Evolutionary conservation across 2,113 vertebrate genomes (phyloP).

Genomic region (Meriones unguiculatus): DNA sequence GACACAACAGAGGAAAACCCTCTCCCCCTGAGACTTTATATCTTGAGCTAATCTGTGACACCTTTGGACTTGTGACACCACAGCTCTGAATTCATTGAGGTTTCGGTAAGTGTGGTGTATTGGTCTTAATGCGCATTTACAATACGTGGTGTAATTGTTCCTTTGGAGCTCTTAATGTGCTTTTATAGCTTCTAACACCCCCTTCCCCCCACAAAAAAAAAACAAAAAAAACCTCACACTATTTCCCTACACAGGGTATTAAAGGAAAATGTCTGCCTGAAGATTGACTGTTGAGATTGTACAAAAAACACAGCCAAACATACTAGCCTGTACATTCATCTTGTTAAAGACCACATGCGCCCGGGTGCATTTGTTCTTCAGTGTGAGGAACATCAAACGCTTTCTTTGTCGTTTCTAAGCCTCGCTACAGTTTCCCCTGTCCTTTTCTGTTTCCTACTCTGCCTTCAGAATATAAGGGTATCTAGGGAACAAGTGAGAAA

Average conservation of each 20-base stretch:
- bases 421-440: background rate
- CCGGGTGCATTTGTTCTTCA: constrained; percentile 72
- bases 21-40: background rate
- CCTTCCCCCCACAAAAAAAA: constrained; percentile 35
- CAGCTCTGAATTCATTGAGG: constrained; percentile 69
- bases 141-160: constrained; percentile 81
- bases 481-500: constrained; percentile 52
- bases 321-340: constrained; percentile 49
- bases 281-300: constrained; percentile 74
- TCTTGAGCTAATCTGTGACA: background rate
- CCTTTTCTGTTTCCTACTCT: constrained; percentile 53
- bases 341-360: constrained; percentile 64
- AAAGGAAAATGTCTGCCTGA: constrained; percentile 76
- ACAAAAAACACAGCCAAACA: constrained; percentile 68
- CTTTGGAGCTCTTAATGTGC: constrained; percentile 83
- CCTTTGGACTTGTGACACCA: constrained; percentile 66
- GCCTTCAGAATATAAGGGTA: background rate
- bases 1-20: background rate
- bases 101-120: constrained; percentile 72
- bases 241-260: constrained; percentile 60
- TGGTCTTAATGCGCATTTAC: constrained; percentile 80
- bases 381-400: constrained; percentile 54
- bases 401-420: constrained; percentile 59
- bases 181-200: constrained; percentile 66
- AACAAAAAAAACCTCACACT: background rate